Conservation (phyloP, 2,888 invertebrate genomes). For the Lasiommata megera region DNA sequence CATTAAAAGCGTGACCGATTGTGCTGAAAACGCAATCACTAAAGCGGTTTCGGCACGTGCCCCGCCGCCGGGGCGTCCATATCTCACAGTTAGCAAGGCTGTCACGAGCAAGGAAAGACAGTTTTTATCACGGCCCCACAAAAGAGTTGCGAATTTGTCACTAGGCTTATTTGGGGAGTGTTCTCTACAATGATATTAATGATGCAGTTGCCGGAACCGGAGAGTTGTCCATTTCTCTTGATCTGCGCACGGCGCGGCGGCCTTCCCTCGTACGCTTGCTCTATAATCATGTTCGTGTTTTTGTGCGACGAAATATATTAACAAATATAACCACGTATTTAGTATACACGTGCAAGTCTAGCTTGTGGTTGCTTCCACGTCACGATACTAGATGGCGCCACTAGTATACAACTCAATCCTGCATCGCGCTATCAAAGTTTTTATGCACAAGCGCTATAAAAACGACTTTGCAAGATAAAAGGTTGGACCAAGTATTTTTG, state of each 20-base stretch:
- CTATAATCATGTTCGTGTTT: too few relatives aligned
- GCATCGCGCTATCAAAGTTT: too few relatives aligned
- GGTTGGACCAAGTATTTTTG: too few relatives aligned
- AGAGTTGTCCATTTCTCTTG: conserved; percentile 35
- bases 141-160: conserved; percentile 79
- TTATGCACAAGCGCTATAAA: too few relatives aligned
- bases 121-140: conserved; percentile 72
- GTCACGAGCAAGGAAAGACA: conserved; percentile 64
- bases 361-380: too few relatives aligned
- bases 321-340: too few relatives aligned
- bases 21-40: conserved; percentile 35
- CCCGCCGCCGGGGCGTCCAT: conserved; percentile 63
- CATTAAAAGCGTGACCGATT: conserved; percentile 3
- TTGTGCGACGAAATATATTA: too few relatives aligned
- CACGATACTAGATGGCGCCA: too few relatives aligned
- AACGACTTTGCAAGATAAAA: too few relatives aligned
- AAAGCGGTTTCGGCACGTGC: conserved; percentile 41
- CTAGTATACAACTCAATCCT: too few relatives aligned
- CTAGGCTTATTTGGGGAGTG: conserved; percentile 60
- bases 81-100: conserved; percentile 66
- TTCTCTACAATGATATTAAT: conserved; percentile 61
- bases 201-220: conserved; percentile 36
- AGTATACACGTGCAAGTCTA: too few relatives aligned
- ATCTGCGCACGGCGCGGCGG: conserved; percentile 11
- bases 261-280: neutral